phyloP scores from a whole-genome alignment of 2,797 vertebrate species.

The Halcyon smyrnensis region DNA sequence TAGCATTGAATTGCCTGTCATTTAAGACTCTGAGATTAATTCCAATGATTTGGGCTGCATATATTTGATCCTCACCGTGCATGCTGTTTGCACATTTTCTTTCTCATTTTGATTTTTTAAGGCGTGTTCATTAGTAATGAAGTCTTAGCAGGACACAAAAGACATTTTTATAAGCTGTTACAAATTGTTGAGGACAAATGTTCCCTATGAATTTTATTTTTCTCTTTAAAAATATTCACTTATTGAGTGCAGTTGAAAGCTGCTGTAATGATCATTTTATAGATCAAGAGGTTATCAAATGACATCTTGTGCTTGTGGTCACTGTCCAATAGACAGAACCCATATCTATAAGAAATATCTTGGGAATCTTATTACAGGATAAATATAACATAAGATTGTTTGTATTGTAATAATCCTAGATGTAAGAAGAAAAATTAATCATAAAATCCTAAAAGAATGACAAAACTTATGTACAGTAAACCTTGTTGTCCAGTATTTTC shows the following conservation, averaged over 20 bases:
- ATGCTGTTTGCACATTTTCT: not conserved
- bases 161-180: constrained; percentile 1
- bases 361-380: not conserved
- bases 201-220: not conserved
- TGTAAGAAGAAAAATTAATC: not conserved
- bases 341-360: not conserved
- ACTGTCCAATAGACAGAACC: not conserved
- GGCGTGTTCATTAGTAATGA: not conserved
- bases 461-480: not conserved
- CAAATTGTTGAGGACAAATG: not conserved
- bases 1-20: not conserved
- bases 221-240: not conserved
- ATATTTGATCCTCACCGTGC: not conserved
- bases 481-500: not conserved
- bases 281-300: not conserved
- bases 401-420: not conserved
- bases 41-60: not conserved
- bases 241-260: not conserved
- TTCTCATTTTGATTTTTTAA: constrained; percentile 26
- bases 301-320: not conserved
- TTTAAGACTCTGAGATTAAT: constrained; percentile 37
- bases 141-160: not conserved
- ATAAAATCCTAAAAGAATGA: not conserved
- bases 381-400: not conserved
- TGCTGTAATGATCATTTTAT: not conserved